Conservation (phyloP, 2,113 vertebrate species). For the Ascaphus truei region DNA sequence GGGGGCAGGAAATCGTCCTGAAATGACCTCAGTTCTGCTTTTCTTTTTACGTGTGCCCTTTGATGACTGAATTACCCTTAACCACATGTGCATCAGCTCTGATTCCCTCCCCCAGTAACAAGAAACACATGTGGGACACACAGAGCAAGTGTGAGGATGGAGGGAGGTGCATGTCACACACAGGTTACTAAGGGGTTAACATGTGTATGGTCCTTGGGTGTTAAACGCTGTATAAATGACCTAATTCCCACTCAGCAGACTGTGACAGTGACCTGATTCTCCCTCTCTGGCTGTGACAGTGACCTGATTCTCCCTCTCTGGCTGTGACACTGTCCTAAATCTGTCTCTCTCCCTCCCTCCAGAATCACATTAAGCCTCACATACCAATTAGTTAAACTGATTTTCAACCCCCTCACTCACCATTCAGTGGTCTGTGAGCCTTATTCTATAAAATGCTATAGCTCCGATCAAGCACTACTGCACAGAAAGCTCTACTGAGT, state of each 20-base stretch:
- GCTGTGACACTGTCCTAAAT: not conserved
- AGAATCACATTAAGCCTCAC: no score
- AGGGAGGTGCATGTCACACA: not conserved
- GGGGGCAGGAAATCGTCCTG: constrained; percentile 10
- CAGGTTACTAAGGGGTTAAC: not conserved
- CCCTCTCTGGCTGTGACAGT: not conserved
- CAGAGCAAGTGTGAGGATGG: not conserved
- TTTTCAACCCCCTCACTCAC: no score
- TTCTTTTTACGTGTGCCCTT: constrained; percentile 26
- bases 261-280: not conserved
- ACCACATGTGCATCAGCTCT: constrained; percentile 15
- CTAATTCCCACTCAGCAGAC: not conserved
- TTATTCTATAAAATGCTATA: no score
- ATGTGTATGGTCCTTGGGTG: not conserved
- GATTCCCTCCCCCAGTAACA: not conserved
- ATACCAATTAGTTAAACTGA: no score
- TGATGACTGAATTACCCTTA: constrained; percentile 14
- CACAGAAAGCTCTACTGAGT: no score
- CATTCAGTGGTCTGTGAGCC: no score
- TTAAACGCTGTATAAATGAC: not conserved
- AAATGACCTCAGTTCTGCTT: constrained; percentile 26
- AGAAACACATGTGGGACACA: constrained; percentile 15
- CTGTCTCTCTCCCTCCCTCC: no score
- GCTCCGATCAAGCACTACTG: no score
- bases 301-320: not conserved